These are phyloP conservation scores for Erebia epiphron DNA, from an alignment of 2,888 invertebrate species.

Conservation along the genomic window DNA sequence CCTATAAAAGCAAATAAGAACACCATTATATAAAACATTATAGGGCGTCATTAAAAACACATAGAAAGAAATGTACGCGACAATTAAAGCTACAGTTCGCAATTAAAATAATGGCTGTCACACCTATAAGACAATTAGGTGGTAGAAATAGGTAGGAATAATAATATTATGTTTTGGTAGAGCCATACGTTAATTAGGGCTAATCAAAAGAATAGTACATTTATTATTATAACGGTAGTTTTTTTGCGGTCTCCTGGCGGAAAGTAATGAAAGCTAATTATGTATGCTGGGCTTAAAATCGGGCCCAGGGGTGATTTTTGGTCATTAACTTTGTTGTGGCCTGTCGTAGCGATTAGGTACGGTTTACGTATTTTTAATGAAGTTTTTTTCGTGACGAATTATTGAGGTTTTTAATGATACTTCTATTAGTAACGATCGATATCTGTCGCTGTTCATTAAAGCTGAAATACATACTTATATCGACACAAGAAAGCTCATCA, in stretches of 20 bases:
- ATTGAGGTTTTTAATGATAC: slow-evolving; percentile 3
- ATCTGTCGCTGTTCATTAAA: not conserved
- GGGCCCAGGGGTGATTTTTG: slow-evolving; percentile 44
- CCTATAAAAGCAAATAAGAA: slow-evolving; percentile 44
- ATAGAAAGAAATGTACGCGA: slow-evolving; percentile 67
- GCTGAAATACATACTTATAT: no score
- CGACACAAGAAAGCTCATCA: no score
- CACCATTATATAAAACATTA: slow-evolving; percentile 48
- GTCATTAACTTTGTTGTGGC: slow-evolving; percentile 43
- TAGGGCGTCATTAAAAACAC: slow-evolving; percentile 52
- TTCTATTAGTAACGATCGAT: not conserved
- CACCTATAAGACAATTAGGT: slow-evolving; percentile 80
- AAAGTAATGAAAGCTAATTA: slow-evolving; percentile 47
- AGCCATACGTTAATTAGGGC: slow-evolving; percentile 56
- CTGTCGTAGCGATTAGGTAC: slow-evolving; percentile 37
- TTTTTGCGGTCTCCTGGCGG: slow-evolving; percentile 48
- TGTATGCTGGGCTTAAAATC: slow-evolving; percentile 43
- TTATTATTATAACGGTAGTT: slow-evolving; percentile 54
- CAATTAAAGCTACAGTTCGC: slow-evolving; percentile 71
- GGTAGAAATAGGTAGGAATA: slow-evolving; percentile 54
- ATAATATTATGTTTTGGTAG: slow-evolving; percentile 70
- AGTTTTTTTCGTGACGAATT: slow-evolving; percentile 28
- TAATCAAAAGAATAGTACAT: slow-evolving; percentile 66
- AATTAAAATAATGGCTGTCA: slow-evolving; percentile 82
- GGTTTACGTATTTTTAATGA: slow-evolving; percentile 35